Evolutionary conservation across 2,113 vertebrate species (phyloP).

Genomic region (Ailuropoda melanoleuca): DNA sequence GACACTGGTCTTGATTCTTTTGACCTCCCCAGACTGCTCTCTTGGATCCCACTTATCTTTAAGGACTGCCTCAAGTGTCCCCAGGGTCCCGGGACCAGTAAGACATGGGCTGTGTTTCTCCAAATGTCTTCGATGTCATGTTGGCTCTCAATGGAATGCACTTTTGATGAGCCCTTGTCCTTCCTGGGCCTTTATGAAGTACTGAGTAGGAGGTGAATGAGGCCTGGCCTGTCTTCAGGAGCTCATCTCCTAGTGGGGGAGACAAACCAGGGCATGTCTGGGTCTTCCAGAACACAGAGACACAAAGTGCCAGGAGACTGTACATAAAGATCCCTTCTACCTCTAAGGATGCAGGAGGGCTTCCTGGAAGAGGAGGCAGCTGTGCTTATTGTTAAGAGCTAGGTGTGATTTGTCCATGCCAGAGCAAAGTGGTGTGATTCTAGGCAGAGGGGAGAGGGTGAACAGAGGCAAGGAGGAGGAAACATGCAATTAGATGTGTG

Average conservation of each 20-base stretch:
- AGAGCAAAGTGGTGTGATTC: not conserved
- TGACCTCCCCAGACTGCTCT: not conserved
- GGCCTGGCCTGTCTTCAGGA: not conserved
- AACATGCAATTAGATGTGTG: not conserved
- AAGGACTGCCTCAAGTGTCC: not conserved
- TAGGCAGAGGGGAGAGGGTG: not conserved
- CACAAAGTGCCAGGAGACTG: not conserved
- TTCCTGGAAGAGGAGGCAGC: not conserved
- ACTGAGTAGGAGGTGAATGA: not conserved
- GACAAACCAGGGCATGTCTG: not conserved
- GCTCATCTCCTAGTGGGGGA: not conserved
- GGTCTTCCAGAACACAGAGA: not conserved
- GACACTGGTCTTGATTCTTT: not conserved
- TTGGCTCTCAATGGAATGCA: not conserved
- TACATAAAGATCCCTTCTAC: not conserved
- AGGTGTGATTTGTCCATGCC: not conserved
- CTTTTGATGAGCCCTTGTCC: rapidly evolving
- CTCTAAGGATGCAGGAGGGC: not conserved
- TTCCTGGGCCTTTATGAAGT: not conserved
- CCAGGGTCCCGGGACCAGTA: not conserved
- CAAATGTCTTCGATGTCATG: rapidly evolving
- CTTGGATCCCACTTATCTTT: too few relatives aligned
- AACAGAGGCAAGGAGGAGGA: not conserved
- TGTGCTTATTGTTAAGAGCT: not conserved
- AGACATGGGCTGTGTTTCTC: not conserved